Percentiles rank a stretch among this genome's conserved stretches.
Conservation (phyloP, 2,888 invertebrate genomes). For the Megamerina dolium region DNA sequence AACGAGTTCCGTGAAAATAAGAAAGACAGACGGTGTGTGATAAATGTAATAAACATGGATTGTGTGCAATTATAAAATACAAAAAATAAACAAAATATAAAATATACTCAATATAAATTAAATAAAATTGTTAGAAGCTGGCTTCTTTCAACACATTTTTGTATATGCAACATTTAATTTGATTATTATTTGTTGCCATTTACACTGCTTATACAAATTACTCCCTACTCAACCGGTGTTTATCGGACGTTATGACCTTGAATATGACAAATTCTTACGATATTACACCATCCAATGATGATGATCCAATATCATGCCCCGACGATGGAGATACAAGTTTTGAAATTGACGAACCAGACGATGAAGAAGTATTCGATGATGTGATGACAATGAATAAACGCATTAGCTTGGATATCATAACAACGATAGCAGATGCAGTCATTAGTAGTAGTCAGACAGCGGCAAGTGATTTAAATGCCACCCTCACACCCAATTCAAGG, state of each 20-base stretch:
- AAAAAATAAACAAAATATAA: constrained; percentile 7
- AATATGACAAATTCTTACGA: background rate
- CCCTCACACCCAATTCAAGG: constrained; percentile 2
- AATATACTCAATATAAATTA: background rate
- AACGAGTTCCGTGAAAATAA: constrained; percentile 16
- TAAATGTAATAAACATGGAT: constrained; percentile 13
- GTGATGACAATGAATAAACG: constrained; percentile 6
- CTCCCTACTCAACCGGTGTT: too few species aligned
- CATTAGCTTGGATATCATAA: background rate
- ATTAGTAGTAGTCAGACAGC: background rate
- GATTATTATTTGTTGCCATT: too few species aligned
- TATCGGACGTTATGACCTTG: background rate
- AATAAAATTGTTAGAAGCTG: too few species aligned
- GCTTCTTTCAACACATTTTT: too few species aligned
- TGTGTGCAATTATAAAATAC: constrained; percentile 22
- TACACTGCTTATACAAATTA: too few species aligned
- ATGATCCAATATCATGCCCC: background rate
- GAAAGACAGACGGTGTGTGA: constrained; percentile 27
- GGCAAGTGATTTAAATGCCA: background rate
- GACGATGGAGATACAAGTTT: constrained; percentile 38
- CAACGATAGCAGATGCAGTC: background rate
- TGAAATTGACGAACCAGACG: constrained; percentile 37
- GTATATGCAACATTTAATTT: too few species aligned
- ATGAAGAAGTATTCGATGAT: constrained; percentile 22
- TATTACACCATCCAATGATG: constrained; percentile 9